Percentiles rank a stretch among this genome's conserved stretches.
phyloP scores from a whole-genome alignment of 2,888 invertebrate genomes.

The Drosophila austrosaltans region DNA sequence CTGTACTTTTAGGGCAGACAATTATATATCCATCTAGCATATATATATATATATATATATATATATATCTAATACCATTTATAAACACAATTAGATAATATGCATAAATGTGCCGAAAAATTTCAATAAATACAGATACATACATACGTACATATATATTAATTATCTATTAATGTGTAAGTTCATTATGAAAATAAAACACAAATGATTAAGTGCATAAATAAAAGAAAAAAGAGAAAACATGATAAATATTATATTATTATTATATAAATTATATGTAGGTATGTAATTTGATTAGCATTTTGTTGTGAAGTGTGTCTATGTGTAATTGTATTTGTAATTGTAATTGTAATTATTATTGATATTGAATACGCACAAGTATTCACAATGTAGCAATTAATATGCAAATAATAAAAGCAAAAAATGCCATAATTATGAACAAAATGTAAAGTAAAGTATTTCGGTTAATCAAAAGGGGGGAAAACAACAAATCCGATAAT shows the following conservation, averaged over 20 bases:
- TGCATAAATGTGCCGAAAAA: slow-evolving; percentile 34
- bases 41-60: slow-evolving; percentile 16
- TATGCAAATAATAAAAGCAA: slow-evolving; percentile 61
- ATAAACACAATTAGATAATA: slow-evolving; percentile 5
- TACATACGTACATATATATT: background rate
- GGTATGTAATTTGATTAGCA: slow-evolving; percentile 35
- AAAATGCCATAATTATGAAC: slow-evolving; percentile 80
- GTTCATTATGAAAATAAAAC: slow-evolving; percentile 38
- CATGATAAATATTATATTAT: slow-evolving; percentile 21
- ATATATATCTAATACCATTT: background rate
- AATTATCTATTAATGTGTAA: slow-evolving; percentile 45
- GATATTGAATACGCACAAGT: slow-evolving; percentile 66
- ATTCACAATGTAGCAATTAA: slow-evolving; percentile 76
- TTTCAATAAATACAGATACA: slow-evolving; percentile 23
- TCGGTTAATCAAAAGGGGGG: background rate
- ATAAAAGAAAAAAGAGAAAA: slow-evolving; percentile 16
- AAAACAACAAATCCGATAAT: too few relatives aligned
- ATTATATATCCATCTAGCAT: slow-evolving; percentile 49
- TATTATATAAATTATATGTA: background rate
- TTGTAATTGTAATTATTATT: slow-evolving; percentile 51
- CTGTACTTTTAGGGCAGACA: slow-evolving; percentile 58
- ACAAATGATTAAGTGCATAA: slow-evolving; percentile 21
- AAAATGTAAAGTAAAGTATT: slow-evolving; percentile 49
- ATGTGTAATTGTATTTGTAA: slow-evolving; percentile 64
- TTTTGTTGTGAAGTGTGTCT: slow-evolving; percentile 64